A percentile compares a stretch with the other conserved stretches of the same genome.
Evolutionary conservation across 2,113 vertebrate species (phyloP).

Genomic region (Psettodes erumei): DNA sequence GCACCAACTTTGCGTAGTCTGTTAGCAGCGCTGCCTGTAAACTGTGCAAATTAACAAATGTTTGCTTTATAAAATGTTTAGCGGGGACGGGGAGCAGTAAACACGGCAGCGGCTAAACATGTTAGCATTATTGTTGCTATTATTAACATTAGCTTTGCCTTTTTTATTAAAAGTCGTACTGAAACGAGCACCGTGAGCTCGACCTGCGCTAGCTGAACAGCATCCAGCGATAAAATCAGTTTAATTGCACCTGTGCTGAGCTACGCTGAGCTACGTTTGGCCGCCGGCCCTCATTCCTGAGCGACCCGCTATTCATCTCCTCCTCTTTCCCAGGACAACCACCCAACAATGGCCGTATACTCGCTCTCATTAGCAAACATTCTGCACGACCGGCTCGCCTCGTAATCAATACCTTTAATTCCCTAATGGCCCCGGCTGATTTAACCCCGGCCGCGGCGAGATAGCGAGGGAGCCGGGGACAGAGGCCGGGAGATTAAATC

Average conservation of each 20-base stretch:
- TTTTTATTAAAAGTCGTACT: background rate
- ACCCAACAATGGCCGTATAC: slow-evolving; percentile 58
- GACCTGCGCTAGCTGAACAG: background rate
- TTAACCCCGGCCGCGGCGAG: slow-evolving; percentile 21
- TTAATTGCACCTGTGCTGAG: slow-evolving; percentile 12
- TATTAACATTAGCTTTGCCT: too few relatives aligned
- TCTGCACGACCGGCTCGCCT: slow-evolving; percentile 51
- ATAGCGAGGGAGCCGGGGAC: slow-evolving; percentile 29
- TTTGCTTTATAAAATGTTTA: too few relatives aligned
- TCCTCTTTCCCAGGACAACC: slow-evolving; percentile 32
- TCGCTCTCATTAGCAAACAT: slow-evolving; percentile 72
- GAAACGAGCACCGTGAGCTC: background rate
- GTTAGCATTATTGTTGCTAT: too few relatives aligned
- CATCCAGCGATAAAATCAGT: slow-evolving; percentile 9
- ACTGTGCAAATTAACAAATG: too few relatives aligned
- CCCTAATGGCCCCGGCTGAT: slow-evolving; percentile 65
- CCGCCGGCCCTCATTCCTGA: slow-evolving; percentile 18
- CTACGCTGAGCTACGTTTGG: slow-evolving; percentile 16
- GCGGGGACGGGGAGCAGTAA: too few relatives aligned
- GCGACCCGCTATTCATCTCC: slow-evolving; percentile 44
- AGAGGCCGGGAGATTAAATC: slow-evolving; percentile 46
- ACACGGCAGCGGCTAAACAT: too few relatives aligned
- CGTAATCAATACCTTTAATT: slow-evolving; percentile 77
- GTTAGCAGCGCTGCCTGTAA: too few relatives aligned
- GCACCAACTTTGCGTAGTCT: too few relatives aligned